Evolutionary conservation across 2,797 vertebrate genomes (phyloP), one percentile per base, ranked within the genome.

Genomic region (Phyllotis vaccarum): DNA sequence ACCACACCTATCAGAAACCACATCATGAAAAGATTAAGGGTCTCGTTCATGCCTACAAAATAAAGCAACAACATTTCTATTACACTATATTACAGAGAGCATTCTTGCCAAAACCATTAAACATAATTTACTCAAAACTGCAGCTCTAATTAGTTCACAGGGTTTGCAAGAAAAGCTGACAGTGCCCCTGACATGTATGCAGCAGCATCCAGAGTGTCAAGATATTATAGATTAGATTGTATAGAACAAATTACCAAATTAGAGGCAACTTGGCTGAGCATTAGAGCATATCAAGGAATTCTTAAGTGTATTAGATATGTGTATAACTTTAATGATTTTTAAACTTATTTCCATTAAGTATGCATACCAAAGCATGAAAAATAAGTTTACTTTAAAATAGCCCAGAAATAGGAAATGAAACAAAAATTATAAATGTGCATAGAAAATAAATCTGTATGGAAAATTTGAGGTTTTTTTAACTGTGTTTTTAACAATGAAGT

Each of bases 321-420:
- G 34, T 2, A 75, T 78, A 92, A 91, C 9, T 76, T 6, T 89
- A 70, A 87, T 81, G 10, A 93, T 88, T 90, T 72, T 86, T 72
- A 86, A 40, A 90, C 10, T 86, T 94, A 2, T 78, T 86, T 94
- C n/a, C 24, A 79, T 85, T 75, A 83, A 0, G 37, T 81, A 78
- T 46, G 58, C 43, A 94, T 14, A 90, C 34, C 43, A 31, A 89
- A 87, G 31, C 24, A 92, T 75, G n/a, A 88, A 90, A n/a, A 94
- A 92, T 89, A 93, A 86, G 34, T 54, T 94, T 92, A 83, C 58
- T 93, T 91, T 64, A 82, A 94, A 94, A 72, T 93, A 91, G 68
- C 93, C 9, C 62, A 94, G 49, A 62, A 16, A 76, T 70, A 3
- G 19, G 31, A 91, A 7, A 87, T 52, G 21, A 93, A 75, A 86